A percentile compares a stretch with the other conserved stretches of the same genome.
Evolutionary conservation across 2,888 invertebrate species (phyloP).

Genomic region (Tuberolachnus salignus): DNA sequence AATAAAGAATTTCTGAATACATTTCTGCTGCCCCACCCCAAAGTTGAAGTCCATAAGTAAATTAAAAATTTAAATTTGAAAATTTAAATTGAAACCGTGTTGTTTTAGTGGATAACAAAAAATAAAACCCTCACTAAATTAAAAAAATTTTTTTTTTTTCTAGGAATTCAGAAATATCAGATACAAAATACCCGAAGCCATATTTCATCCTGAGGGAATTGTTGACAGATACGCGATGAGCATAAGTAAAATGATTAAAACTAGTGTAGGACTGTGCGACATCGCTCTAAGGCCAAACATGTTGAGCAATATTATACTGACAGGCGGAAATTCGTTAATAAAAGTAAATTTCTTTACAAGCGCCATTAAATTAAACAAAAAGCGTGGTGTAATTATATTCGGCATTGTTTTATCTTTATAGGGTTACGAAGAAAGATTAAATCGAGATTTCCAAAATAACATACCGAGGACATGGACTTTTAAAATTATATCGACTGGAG

Average conservation of each 20-base stretch:
- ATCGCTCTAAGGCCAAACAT: conserved; percentile 94
- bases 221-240: conserved; percentile 80
- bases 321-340: conserved; percentile 90
- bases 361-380: background rate
- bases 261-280: conserved; percentile 94
- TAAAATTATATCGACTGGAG: conserved; percentile 90
- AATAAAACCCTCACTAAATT: no score
- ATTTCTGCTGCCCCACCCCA: no score
- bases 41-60: no score
- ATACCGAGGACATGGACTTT: conserved; percentile 92
- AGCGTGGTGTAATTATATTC: no score
- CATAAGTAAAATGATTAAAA: conserved; percentile 82
- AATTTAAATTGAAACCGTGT: no score
- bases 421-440: conserved; percentile 93
- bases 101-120: no score
- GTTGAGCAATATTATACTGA: conserved; percentile 92
- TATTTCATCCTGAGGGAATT: conserved; percentile 81
- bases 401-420: conserved; percentile 62
- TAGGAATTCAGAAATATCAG: conserved; percentile 90
- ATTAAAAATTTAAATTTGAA: no score
- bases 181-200: conserved; percentile 89
- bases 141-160: background rate
- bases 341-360: no score
- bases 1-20: no score
- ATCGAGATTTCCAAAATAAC: conserved; percentile 80